Base-by-base conservation (phyloP, 2,888 invertebrate species). In the Clusia tigrina region DNA sequence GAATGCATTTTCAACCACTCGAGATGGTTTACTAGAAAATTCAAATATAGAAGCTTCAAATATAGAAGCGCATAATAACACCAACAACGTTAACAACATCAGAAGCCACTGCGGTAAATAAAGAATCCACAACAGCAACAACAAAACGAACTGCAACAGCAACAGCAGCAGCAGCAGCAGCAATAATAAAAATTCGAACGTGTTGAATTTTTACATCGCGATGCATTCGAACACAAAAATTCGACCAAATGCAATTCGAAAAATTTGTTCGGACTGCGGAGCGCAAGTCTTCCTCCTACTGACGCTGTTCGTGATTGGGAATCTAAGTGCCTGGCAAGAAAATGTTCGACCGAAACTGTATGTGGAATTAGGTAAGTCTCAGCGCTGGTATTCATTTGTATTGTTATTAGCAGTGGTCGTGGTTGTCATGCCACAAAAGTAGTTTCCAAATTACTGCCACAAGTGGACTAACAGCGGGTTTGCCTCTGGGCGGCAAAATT, bases 291-390 rank as follows among this genome's bases (percentile, higher is more conserved):
- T 82, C 75, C 80, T 83, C 70, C 70, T 83, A 75, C 71, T 83
- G 74, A 77, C 80, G 74, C 73, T 82, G 71, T 80, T 78, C 77
- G 83, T 83, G 78, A 81, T 83, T 78, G 83, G 83, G 78, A 84
- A 83, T 81, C 78, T 82, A 82, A 83, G 83, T 83, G 91, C 92
- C 79, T 94, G 94, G 94, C 94, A 94, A 89, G 94, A 94, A 86
- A 94, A 94, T 86, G 90, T 93, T 85, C 88, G 93, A 86, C 94
- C 94, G 81, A 94, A 94, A 89, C 92, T 94, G 90, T 93, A 92
- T 88, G 93, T 93, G 84, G 92, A 93, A 89, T 87, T 93, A 89
- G 94, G 94, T 94, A 85, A 91, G 93, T 89, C 10, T 53, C 15
- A 9, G 32, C 5, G 12, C 32, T 32, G 32, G n/a, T n/a, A n/a